Percentiles rank a stretch among this genome's conserved stretches.
These are phyloP conservation scores for Drosophila pseudotakahashii DNA, from an alignment of 2,888 invertebrate species.

Conservation along the genomic window DNA sequence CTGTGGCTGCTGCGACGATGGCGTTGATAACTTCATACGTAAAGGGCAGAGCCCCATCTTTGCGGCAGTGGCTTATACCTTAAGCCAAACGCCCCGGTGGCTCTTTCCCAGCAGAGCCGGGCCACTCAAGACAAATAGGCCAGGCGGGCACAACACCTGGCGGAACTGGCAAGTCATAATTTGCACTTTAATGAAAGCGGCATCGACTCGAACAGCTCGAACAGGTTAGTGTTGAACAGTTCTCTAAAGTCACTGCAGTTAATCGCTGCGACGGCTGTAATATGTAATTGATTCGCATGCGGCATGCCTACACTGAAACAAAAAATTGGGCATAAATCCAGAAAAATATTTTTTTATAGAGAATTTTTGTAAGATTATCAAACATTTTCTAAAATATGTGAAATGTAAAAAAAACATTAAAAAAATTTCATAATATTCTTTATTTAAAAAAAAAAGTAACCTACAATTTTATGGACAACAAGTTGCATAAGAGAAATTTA, in stretches of 20 bases:
- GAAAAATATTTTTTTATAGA: no score
- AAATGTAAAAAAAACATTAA: no score
- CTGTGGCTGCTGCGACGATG: slow-evolving; percentile 47
- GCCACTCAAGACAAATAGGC: slow-evolving; percentile 75
- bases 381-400: no score
- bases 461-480: no score
- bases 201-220: slow-evolving; percentile 38
- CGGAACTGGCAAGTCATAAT: slow-evolving; percentile 83
- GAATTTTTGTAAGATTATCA: no score
- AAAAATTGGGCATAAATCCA: not conserved
- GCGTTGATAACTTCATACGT: slow-evolving; percentile 74
- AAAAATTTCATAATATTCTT: no score
- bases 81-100: slow-evolving; percentile 21
- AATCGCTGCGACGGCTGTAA: slow-evolving; percentile 68
- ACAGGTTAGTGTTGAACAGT: slow-evolving; percentile 61
- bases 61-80: slow-evolving; percentile 2
- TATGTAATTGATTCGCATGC: slow-evolving; percentile 78
- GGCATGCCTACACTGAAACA: not conserved
- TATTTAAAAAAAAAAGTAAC: no score
- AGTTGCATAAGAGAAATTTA: no score
- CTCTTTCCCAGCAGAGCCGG: slow-evolving; percentile 22
- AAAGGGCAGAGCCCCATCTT: slow-evolving; percentile 52
- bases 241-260: slow-evolving; percentile 76
- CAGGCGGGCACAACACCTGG: slow-evolving; percentile 78
- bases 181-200: slow-evolving; percentile 82